These are phyloP conservation scores for Lacerta viridis DNA, from an alignment of 2,797 vertebrate species.

Conservation along the genomic window DNA sequence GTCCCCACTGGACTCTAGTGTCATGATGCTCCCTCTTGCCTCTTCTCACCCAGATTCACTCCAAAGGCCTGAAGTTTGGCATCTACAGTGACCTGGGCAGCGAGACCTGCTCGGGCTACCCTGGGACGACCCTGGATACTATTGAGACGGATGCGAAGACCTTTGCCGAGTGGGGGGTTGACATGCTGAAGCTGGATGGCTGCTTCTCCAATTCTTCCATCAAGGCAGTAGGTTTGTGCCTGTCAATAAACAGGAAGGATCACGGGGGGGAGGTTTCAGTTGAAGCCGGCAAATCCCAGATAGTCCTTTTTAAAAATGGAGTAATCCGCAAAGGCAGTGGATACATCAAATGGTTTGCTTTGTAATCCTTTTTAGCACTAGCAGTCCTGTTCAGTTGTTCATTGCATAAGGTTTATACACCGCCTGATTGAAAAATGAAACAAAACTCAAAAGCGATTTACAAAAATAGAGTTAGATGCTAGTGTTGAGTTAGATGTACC, in stretches of 20 bases:
- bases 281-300: not conserved
- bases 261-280: no score
- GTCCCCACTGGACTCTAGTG: not conserved
- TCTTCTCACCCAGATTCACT: slow-evolving; percentile 48
- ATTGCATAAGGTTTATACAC: no score
- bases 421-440: no score
- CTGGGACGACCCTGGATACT: slow-evolving; percentile 52
- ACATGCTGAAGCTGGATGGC: slow-evolving; percentile 64
- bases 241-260: not conserved
- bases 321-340: not conserved
- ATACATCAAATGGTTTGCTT: not conserved
- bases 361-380: not conserved
- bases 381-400: no score
- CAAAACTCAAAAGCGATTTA: no score
- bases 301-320: not conserved
- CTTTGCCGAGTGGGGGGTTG: slow-evolving; percentile 60
- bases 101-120: slow-evolving; percentile 55
- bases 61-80: slow-evolving; percentile 65
- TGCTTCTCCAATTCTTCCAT: slow-evolving; percentile 59
- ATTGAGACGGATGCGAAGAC: slow-evolving; percentile 57
- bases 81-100: slow-evolving; percentile 61
- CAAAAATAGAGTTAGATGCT: no score
- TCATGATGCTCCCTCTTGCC: not conserved
- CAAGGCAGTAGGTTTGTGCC: slow-evolving; percentile 52
- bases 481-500: not conserved